Base-by-base conservation (phyloP, 2,113 vertebrate species). In the Oncorhynchus keta region DNA sequence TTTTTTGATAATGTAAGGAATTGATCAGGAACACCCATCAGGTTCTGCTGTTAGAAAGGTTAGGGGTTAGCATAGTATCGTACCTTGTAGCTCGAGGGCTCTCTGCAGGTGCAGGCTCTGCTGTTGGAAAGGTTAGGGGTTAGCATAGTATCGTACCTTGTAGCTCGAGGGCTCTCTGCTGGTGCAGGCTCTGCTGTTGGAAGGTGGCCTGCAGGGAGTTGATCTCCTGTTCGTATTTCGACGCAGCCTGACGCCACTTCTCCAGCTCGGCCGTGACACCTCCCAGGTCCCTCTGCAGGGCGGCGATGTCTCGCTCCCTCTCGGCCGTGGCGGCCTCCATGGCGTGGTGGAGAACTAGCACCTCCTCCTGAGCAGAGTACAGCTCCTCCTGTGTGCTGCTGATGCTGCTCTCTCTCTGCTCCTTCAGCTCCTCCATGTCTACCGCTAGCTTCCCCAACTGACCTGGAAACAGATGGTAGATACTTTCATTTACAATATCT, bases 331-430 rank as follows among this genome's bases (percentile, higher is more conserved):
- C 90, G 1, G 94, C 90, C 67, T 97, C 95, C 87, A 96, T 95
- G 64, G 95, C 92, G 82, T 96, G 94, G 1, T 95, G 95, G 83
- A 99, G 93, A 18, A 95, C 92, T 7, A 96, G 20, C 73, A 92
- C 91, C 91, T 98, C 97, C 83, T 97, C 95, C 81, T 95, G 97
- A 75, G 97, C 96, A 4, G 92, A 95, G 88, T 94, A 93, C 28
- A 99, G 92, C 62, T 98, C 95, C 76, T 96, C 95, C 65, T 94
- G 91, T 14, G 96, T 95, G 87, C 83, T 92, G 83, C 95, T 93
- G 80, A 99, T 94, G 86, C 97, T 95, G 72, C 78, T 94, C 86
- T 99, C 96, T 76, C 98, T 96, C 84, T 97, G 95, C 86, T 97
- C 95, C 68, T 92, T 94, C 82, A 99, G 92, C 26, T 90, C 93